Base-by-base conservation (phyloP, 2,797 vertebrate species). In the Crocidura indochinensis region DNA sequence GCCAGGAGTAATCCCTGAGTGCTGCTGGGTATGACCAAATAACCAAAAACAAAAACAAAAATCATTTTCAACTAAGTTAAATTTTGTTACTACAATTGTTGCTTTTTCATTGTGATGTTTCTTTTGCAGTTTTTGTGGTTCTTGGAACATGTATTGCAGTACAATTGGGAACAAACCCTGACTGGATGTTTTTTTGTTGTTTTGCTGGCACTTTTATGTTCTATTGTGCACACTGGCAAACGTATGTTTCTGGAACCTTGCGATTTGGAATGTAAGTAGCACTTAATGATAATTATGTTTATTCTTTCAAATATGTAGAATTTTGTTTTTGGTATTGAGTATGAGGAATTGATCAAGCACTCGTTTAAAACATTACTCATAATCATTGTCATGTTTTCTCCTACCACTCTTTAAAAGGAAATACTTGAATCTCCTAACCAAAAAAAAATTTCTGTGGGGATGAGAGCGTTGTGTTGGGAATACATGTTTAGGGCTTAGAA, bases 161-260 rank as follows among this genome's bases (percentile, higher is more conserved):
- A 79, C 99, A 99, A 94, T 97, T 99, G 97, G 99, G 99, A 38
- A 99, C 99, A 87, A 99, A 99, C 96, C 99, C 99, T 27, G 99
- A 99, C 97, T 99, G 99, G 99, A 99, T 99, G 99, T 99, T 99
- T 98, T 99, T 99, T 98, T 99, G 99, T 98, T 99, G 99, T 97
- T 99, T 99, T 94, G 99, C 99, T 71, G 99, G 99, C 94, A 99
- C 99, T 38, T 99, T 99, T 94, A 99, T 99, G 99, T 99, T 99
- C 98, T 99, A 99, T 98, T 99, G 99, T 81, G 99, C 99, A 2
- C 99, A 99, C 93, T 99, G 99, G 99, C 99, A 99, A 97, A 99
- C 99, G 0, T 99, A 99, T 47, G 99, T 99, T 96, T 99, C 99
- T 6, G 99, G 99, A 91, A 99, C 99, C 1, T 97, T 99, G 95